Percentiles rank a stretch among this genome's conserved stretches.
Conservation (phyloP, 2,888 invertebrate genomes). For the Diplolepis rosae region DNA sequence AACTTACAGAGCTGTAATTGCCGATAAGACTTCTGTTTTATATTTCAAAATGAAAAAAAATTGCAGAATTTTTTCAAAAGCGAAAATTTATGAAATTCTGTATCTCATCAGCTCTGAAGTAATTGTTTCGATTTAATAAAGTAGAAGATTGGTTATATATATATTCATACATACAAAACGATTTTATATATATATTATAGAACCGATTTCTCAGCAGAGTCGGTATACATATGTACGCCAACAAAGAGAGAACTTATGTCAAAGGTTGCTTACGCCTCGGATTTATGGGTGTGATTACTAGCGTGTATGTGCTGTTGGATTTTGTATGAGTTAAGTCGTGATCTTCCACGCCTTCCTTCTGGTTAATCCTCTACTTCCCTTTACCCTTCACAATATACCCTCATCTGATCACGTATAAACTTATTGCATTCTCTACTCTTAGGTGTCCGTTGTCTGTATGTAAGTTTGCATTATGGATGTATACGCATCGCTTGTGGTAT, state of each 20-base stretch:
- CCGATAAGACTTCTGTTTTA: too few species aligned
- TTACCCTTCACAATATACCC: slow-evolving; percentile 36
- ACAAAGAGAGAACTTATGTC: slow-evolving; percentile 57
- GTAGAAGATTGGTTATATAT: not conserved
- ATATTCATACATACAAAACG: too few species aligned
- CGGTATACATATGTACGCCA: slow-evolving; percentile 26
- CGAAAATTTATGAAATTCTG: not conserved
- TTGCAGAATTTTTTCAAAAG: not conserved
- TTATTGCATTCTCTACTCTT: slow-evolving; percentile 61
- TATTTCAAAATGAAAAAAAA: too few species aligned
- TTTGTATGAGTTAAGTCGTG: slow-evolving; percentile 67
- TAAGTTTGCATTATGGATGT: not conserved
- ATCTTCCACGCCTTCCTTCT: slow-evolving; percentile 65
- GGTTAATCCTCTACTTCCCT: slow-evolving; percentile 42
- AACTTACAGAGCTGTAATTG: too few species aligned
- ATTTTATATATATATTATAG: not conserved
- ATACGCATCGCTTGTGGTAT: not conserved
- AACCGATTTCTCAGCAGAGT: slow-evolving; percentile 23
- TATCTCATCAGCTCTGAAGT: not conserved
- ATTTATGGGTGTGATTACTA: slow-evolving; percentile 67
- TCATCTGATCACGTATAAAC: slow-evolving; percentile 57
- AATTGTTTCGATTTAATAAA: not conserved
- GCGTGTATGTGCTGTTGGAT: slow-evolving; percentile 57
- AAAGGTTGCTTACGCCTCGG: slow-evolving; percentile 63
- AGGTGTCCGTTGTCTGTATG: slow-evolving; percentile 62